Conservation (phyloP, 2,113 vertebrate species). For the Ranitomeya imitator region DNA sequence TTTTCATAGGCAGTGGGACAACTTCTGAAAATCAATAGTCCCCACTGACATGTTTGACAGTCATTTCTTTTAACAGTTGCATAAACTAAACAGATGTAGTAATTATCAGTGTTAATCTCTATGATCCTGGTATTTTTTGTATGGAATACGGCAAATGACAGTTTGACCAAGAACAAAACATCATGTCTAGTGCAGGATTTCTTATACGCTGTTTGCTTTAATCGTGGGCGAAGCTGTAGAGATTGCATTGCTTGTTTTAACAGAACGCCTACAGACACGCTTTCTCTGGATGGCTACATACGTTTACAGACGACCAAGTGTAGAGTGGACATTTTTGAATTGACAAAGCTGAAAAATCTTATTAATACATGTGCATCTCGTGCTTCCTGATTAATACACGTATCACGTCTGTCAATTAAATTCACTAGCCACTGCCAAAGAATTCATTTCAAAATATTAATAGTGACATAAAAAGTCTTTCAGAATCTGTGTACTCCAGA, state of each 20-base stretch:
- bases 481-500: too few species aligned
- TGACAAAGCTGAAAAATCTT: not conserved
- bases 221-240: not conserved
- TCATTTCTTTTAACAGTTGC: too few species aligned
- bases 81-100: not conserved
- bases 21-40: too few species aligned
- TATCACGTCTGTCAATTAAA: too few species aligned
- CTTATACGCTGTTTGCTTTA: constrained; percentile 29
- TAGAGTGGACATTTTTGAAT: not conserved
- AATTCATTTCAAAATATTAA: too few species aligned
- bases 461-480: too few species aligned
- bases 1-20: too few species aligned
- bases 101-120: too few species aligned
- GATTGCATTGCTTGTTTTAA: constrained; percentile 36
- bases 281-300: constrained; percentile 16
- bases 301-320: not conserved
- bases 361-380: not conserved
- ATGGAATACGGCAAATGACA: not conserved
- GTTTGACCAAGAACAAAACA: not conserved
- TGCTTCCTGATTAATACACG: too few species aligned
- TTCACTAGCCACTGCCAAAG: too few species aligned
- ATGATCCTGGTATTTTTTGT: not conserved
- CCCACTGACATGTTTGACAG: too few species aligned
- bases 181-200: not conserved
- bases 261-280: not conserved